Evolutionary conservation across 1,140 invertebrate genomes (phyloP), one percentile per base, ranked within the genome.

Genomic region (Eciton burchellii): DNA sequence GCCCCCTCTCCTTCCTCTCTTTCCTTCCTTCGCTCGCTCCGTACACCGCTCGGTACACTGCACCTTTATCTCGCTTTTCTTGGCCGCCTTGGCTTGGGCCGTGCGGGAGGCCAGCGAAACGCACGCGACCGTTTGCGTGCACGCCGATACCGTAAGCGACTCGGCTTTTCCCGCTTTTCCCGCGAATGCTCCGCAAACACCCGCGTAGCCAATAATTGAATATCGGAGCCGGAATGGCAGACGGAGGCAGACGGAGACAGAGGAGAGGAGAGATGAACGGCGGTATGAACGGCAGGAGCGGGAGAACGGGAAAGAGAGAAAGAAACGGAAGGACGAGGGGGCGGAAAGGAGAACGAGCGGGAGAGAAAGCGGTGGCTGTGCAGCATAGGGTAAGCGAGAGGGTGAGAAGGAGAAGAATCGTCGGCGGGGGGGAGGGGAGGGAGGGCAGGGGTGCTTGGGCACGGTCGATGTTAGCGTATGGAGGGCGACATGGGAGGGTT

Each of bases 121-220:
- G 29, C 63, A 65, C 60, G 52, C 45, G 54, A 21, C 68, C 59
- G 43, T 84, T 68, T 52, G 63, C 68, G 84, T 86, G 82, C 84
- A 83, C 85, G 84, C 84, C 84, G 84, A 81, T 47, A 88, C 88
- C 82, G 87, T 83, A 84, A 81, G 86, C 82, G 77, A 85, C 83
- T 87, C 87, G 77, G 87, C 88, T 89, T 89, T 73, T 82, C 79
- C 66, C 82, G n/a, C n/a, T n/a, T n/a, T 84, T 89, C 90, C 89
- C 90, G 86, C 85, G 62, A 84, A 47, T 47, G 82, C 73, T 82
- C 72, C 88, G 77, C 81, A 47, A 81, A 24, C 74, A 47, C 60
- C 84, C 77, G 72, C 77, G 66, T 81, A 82, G 81, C 89, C 90
- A 90, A 89, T 93, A 92, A 93, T 92, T 92, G 92, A 93, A 93